A percentile compares a stretch with the other conserved stretches of the same genome.
These are phyloP conservation scores for Stenurella melanura DNA, from an alignment of 2,888 invertebrate species.

Conservation along the genomic window DNA sequence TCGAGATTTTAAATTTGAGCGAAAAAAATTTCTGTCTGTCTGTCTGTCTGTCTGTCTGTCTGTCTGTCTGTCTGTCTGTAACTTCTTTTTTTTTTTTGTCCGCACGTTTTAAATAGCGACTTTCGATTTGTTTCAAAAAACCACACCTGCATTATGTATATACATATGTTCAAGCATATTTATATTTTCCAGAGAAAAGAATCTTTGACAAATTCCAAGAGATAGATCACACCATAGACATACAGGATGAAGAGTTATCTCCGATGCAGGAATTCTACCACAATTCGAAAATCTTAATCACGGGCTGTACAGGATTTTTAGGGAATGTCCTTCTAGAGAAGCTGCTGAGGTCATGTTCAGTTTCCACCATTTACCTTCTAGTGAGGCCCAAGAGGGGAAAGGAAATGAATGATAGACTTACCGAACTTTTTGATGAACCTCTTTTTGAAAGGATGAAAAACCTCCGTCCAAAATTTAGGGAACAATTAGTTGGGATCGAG, in stretches of 20 bases:
- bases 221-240: slow-evolving; percentile 5
- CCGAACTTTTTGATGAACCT: slow-evolving; percentile 77
- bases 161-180: background rate
- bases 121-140: too few species aligned
- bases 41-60: too few species aligned
- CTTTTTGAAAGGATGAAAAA: slow-evolving; percentile 64
- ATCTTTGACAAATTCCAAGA: background rate
- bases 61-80: too few species aligned
- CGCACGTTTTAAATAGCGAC: too few species aligned
- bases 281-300: slow-evolving; percentile 64
- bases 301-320: slow-evolving; percentile 69
- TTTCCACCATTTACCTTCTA: slow-evolving; percentile 62
- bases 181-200: background rate
- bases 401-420: slow-evolving; percentile 61
- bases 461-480: slow-evolving; percentile 74
- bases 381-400: slow-evolving; percentile 64
- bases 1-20: too few species aligned
- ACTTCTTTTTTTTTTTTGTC: too few species aligned
- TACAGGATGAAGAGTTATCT: slow-evolving; percentile 1
- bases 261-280: slow-evolving; percentile 56
- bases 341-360: slow-evolving; percentile 59
- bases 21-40: too few species aligned
- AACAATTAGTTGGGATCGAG: slow-evolving; percentile 76
- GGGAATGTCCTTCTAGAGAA: slow-evolving; percentile 63
- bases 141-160: too few species aligned